These are phyloP conservation scores for Ateles fusciceps DNA, from an alignment of 2,797 vertebrate genomes.

Conservation along the genomic window DNA sequence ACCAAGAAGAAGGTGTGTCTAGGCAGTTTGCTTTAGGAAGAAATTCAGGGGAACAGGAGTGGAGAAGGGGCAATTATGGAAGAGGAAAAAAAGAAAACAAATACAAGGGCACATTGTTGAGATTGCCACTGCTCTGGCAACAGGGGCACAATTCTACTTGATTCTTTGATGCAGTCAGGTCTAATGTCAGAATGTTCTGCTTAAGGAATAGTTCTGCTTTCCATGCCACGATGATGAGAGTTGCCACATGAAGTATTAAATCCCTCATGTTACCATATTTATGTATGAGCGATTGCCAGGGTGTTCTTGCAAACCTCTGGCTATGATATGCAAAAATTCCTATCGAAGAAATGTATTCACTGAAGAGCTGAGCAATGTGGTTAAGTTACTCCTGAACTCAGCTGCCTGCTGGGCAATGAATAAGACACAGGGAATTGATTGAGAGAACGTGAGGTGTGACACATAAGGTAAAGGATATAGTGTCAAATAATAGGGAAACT, in stretches of 20 bases:
- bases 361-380: background rate
- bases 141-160: background rate
- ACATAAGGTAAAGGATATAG: background rate
- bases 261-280: background rate
- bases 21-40: background rate
- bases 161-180: background rate
- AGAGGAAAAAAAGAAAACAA: background rate
- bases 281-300: background rate
- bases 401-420: background rate
- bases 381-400: background rate
- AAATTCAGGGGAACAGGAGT: background rate
- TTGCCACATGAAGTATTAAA: background rate
- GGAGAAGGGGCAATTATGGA: background rate
- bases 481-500: background rate
- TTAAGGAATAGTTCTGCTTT: background rate
- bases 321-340: background rate
- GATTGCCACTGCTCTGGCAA: background rate
- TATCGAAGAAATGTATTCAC: background rate
- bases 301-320: background rate
- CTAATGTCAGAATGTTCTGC: background rate
- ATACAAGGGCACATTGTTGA: fast-evolving
- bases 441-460: background rate
- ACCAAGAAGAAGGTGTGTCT: background rate
- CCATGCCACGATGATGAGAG: background rate
- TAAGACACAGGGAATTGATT: background rate